Percentiles rank a stretch among this genome's conserved stretches.
Conservation (phyloP, 2,113 vertebrate genomes). For the Holacanthus passer region DNA sequence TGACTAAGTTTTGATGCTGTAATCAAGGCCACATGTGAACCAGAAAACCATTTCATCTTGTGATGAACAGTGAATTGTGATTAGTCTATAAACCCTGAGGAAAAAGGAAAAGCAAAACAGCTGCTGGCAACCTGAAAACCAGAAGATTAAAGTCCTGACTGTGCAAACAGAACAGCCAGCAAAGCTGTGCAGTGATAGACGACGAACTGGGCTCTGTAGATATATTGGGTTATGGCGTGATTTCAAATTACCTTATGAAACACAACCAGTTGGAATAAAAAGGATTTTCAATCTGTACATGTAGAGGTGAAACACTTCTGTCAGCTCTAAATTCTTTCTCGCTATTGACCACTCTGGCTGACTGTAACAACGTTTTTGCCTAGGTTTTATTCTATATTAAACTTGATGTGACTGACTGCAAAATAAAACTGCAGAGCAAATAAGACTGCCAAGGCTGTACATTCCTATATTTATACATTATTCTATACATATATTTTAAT, state of each 20-base stretch:
- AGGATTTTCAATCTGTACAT: constrained; percentile 22
- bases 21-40: constrained; percentile 31
- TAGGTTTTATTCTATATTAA: constrained; percentile 23
- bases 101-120: constrained; percentile 18
- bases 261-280: constrained; percentile 13
- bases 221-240: constrained; percentile 18
- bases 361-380: not conserved
- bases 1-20: constrained; percentile 26
- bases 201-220: not conserved
- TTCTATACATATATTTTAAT: not conserved
- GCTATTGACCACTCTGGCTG: constrained; percentile 7
- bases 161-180: constrained; percentile 19
- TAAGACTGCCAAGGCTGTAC: not conserved
- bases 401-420: not conserved
- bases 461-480: not conserved
- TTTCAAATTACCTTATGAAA: constrained; percentile 52
- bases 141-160: constrained; percentile 35
- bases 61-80: constrained; percentile 34
- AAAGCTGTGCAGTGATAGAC: constrained; percentile 11
- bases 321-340: constrained; percentile 17
- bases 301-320: constrained; percentile 24
- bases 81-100: constrained; percentile 15
- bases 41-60: constrained; percentile 23
- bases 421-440: not conserved
- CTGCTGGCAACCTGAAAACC: constrained; percentile 23